Evolutionary conservation across 2,113 vertebrate genomes (phyloP).

Genomic region (Jaculus jaculus): DNA sequence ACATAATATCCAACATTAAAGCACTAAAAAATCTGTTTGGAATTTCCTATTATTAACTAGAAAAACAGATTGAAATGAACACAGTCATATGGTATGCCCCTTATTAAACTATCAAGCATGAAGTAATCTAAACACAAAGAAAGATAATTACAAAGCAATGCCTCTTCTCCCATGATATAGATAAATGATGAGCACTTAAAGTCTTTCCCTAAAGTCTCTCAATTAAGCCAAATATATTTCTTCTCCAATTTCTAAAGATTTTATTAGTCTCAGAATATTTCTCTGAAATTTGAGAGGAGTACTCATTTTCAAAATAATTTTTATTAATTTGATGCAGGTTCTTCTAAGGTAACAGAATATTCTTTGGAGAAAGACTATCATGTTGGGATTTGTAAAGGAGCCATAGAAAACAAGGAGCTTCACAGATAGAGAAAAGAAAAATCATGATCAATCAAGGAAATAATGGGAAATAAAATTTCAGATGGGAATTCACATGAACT

Average conservation of each 20-base stretch:
- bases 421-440: background rate
- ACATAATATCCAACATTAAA: conserved; percentile 34
- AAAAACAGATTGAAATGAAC: conserved; percentile 26
- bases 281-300: background rate
- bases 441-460: conserved; percentile 1
- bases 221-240: conserved; percentile 22
- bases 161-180: background rate
- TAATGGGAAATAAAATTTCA: conserved; percentile 22
- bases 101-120: background rate
- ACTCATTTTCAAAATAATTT: background rate
- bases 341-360: background rate
- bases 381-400: conserved; percentile 28
- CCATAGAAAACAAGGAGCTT: background rate
- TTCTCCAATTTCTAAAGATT: conserved; percentile 37
- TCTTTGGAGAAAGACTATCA: background rate
- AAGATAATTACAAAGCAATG: background rate
- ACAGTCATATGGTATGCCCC: background rate
- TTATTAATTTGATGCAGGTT: background rate
- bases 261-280: conserved; percentile 31
- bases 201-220: background rate
- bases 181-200: background rate
- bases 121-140: background rate
- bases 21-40: background rate
- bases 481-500: conserved; percentile 17
- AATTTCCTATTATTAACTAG: conserved; percentile 39